Conservation (phyloP, 2,113 vertebrate genomes). For the Saguinus midas region DNA sequence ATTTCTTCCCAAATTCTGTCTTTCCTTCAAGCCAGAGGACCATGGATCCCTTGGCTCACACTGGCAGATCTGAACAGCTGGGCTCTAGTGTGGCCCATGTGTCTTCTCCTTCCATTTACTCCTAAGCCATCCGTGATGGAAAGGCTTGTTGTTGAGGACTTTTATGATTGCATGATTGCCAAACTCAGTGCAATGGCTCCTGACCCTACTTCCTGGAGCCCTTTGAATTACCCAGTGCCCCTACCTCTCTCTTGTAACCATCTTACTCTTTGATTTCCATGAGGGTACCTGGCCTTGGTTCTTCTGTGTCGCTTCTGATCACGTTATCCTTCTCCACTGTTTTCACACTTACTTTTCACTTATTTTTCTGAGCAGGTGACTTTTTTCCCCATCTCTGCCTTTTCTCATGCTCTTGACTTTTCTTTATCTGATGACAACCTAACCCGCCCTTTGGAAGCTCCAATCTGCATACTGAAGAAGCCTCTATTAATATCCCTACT, state of each 20-base stretch:
- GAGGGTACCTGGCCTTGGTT: neutral
- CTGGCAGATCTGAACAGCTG: neutral
- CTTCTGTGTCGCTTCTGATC: neutral
- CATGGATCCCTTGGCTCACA: neutral
- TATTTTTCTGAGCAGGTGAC: neutral
- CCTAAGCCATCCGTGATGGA: neutral
- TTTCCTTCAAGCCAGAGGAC: neutral
- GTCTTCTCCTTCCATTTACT: neutral
- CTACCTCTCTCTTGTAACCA: neutral
- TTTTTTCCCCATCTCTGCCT: neutral
- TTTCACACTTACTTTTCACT: neutral
- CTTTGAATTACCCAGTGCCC: neutral
- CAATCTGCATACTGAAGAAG: neutral
- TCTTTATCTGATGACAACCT: neutral
- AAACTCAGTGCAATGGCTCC: neutral
- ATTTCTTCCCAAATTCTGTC: neutral
- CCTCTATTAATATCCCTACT: neutral
- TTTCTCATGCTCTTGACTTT: neutral
- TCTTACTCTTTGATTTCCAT: neutral
- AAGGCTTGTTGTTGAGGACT: neutral
- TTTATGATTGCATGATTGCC: no score
- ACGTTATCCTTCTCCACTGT: neutral
- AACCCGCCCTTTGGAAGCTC: neutral
- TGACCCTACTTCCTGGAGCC: neutral
- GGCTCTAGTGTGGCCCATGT: fast-evolving